These are phyloP conservation scores for Urocolius indicus DNA, from an alignment of 2,113 vertebrate genomes.

Conservation along the genomic window DNA sequence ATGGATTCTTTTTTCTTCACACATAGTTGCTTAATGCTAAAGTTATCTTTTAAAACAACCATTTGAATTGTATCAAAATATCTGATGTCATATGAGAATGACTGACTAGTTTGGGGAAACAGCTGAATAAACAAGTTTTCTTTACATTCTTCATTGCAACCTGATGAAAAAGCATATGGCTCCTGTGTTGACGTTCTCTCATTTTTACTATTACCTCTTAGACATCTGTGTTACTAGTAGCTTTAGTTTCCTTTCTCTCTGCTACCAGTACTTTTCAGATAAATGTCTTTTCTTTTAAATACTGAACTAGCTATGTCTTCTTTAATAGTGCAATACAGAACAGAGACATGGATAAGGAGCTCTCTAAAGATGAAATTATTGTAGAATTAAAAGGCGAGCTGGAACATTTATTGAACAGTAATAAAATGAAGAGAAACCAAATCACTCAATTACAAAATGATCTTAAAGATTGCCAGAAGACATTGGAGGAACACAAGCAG, in stretches of 20 bases:
- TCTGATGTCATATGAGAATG: neutral
- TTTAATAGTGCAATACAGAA: conserved; percentile 54
- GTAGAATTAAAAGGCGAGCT: conserved; percentile 84
- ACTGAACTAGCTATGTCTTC: neutral
- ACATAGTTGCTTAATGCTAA: neutral
- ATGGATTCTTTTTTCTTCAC: neutral
- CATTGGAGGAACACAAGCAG: conserved; percentile 75
- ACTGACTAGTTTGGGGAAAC: neutral
- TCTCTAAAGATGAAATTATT: conserved; percentile 84
- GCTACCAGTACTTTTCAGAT: neutral
- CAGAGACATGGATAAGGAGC: conserved; percentile 69
- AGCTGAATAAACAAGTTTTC: neutral
- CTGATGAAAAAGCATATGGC: neutral
- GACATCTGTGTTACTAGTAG: neutral
- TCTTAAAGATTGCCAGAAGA: conserved; percentile 76
- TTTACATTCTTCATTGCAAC: neutral
- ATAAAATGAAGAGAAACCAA: conserved; percentile 87
- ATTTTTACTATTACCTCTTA: neutral
- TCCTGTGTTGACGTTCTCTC: neutral
- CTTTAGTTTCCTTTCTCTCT: neutral
- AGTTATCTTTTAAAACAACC: neutral
- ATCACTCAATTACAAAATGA: conserved; percentile 86
- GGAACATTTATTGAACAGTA: conserved; percentile 85
- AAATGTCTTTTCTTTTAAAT: neutral
- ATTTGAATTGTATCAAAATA: neutral